phyloP scores from a whole-genome alignment of 2,888 invertebrate species.

The Druceiella hillmani region DNA sequence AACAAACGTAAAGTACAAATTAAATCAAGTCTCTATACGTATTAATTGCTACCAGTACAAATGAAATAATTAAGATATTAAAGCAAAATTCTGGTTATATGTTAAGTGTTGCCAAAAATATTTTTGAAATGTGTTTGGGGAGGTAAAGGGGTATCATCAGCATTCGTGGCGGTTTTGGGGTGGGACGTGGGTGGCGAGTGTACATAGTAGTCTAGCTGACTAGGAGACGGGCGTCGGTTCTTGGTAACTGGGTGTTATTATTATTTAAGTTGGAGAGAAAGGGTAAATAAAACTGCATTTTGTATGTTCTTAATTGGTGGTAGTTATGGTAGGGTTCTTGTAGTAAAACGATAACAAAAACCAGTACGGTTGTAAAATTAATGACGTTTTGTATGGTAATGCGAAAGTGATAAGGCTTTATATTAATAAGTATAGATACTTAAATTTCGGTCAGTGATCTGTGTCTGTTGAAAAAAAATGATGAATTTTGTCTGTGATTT shows the following conservation, averaged over 20 bases:
- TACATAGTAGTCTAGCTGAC: too few species aligned
- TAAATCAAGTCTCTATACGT: conserved; percentile 39
- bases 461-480: conserved; percentile 51
- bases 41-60: conserved; percentile 51
- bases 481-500: conserved; percentile 56
- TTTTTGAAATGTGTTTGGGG: conserved; percentile 29
- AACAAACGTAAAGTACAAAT: conserved; percentile 44
- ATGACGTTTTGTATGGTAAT: conserved; percentile 23
- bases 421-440: conserved; percentile 42
- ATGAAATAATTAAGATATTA: conserved; percentile 31
- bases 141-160: conserved; percentile 3
- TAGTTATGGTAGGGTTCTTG: too few species aligned
- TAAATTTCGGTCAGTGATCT: conserved; percentile 46
- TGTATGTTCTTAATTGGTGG: too few species aligned
- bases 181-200: conserved; percentile 8
- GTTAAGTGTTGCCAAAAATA: conserved; percentile 43
- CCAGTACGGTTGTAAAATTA: conserved; percentile 54
- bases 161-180: conserved; percentile 30
- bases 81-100: conserved; percentile 16
- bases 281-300: too few species aligned
- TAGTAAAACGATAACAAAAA: too few species aligned
- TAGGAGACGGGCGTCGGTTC: too few species aligned
- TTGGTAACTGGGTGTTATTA: too few species aligned
- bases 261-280: too few species aligned
- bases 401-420: conserved; percentile 21